These are phyloP conservation scores for Cyanoliseus patagonus DNA, from an alignment of 2,113 vertebrate species.

Conservation along the genomic window DNA sequence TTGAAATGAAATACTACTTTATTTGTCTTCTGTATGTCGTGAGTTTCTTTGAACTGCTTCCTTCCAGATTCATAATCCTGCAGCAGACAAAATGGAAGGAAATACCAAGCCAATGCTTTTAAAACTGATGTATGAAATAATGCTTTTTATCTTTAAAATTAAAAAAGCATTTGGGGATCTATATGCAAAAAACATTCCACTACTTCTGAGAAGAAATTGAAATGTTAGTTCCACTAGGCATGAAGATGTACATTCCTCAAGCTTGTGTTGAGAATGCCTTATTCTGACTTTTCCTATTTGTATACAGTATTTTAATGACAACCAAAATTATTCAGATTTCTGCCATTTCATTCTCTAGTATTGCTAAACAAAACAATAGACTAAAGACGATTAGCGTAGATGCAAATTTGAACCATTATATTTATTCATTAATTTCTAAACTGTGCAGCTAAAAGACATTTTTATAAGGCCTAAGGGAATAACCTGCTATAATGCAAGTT, in stretches of 20 bases:
- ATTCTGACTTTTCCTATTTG: conserved; percentile 69
- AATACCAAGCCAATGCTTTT: conserved; percentile 47
- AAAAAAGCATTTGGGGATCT: conserved; percentile 66
- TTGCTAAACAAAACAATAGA: not conserved
- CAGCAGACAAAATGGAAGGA: conserved; percentile 27
- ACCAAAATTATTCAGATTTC: conserved; percentile 52
- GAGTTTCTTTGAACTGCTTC: conserved; percentile 46
- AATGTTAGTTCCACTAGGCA: conserved; percentile 42
- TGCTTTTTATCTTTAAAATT: conserved; percentile 60
- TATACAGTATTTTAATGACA: conserved; percentile 68
- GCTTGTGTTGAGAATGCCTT: conserved; percentile 73
- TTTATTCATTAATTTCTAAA: conserved; percentile 44
- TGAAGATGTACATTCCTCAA: conserved; percentile 61
- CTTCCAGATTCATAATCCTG: conserved; percentile 38
- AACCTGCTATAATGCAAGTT: conserved; percentile 14
- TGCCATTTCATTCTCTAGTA: conserved; percentile 54
- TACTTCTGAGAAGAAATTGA: conserved; percentile 44
- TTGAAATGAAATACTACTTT: conserved; percentile 58
- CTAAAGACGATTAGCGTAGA: not conserved
- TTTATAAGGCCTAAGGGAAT: conserved; percentile 6
- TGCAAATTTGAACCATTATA: conserved; percentile 9
- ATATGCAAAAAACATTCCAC: conserved; percentile 67
- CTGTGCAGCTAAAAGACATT: conserved; percentile 3
- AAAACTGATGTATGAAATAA: conserved; percentile 20
- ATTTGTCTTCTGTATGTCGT: conserved; percentile 46